These are phyloP conservation scores for Magallana ariakensis DNA, from an alignment of 1,140 invertebrate species.

Conservation along the genomic window DNA sequence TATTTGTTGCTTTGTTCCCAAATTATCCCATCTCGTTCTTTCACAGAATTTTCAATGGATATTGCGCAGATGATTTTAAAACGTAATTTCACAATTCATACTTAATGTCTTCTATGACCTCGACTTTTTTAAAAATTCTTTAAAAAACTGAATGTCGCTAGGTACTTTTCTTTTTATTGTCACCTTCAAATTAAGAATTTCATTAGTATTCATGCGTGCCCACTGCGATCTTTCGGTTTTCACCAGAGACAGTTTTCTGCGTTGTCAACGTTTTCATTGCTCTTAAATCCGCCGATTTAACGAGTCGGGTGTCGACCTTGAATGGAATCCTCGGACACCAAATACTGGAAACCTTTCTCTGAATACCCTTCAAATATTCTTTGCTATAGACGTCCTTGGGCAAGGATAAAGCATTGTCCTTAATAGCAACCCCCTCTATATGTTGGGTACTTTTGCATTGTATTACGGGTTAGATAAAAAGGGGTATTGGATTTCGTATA, in stretches of 20 bases:
- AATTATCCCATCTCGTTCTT: too few species aligned
- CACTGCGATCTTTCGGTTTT: not conserved
- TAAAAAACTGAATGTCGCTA: not conserved
- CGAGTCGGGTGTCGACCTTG: constrained; percentile 11
- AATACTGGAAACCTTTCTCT: not conserved
- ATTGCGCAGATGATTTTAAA: constrained; percentile 3
- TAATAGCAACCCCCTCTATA: not conserved
- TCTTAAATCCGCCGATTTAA: not conserved
- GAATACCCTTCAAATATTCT: constrained; percentile 28
- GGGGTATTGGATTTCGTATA: not conserved
- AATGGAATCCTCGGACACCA: not conserved
- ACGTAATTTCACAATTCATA: constrained; percentile 3
- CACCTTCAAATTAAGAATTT: not conserved
- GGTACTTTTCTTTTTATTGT: constrained; percentile 6
- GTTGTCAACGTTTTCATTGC: not conserved
- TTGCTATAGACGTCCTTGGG: not conserved
- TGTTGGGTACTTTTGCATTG: not conserved
- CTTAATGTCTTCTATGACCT: not conserved
- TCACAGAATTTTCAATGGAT: not conserved
- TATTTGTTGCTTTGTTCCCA: not conserved
- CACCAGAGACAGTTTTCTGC: constrained; percentile 10
- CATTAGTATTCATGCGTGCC: constrained; percentile 15
- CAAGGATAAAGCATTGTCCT: constrained; percentile 5
- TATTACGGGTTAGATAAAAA: not conserved
- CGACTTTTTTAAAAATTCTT: not conserved